Evolutionary conservation across 2,113 vertebrate species (phyloP).

Genomic region (Prionailurus bengalensis): DNA sequence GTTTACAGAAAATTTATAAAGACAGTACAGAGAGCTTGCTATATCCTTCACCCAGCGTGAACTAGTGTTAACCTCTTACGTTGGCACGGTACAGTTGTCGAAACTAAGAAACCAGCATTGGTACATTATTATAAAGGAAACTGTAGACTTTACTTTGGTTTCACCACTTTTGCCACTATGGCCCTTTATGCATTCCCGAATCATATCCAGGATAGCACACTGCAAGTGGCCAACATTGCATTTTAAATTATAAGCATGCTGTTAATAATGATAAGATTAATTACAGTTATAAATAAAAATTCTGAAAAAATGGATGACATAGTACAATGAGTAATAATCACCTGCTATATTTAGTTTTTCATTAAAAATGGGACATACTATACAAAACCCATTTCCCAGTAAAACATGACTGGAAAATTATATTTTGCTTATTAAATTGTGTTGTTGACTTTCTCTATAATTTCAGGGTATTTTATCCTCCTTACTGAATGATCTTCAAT

Average conservation of each 20-base stretch:
- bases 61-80: neutral
- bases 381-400: neutral
- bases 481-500: neutral
- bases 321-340: neutral
- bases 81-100: neutral
- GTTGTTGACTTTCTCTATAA: conserved; percentile 3
- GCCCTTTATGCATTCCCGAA: neutral
- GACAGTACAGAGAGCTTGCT: neutral
- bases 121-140: neutral
- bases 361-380: neutral
- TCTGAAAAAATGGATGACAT: neutral
- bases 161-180: neutral
- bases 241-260: neutral
- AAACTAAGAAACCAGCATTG: neutral
- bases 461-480: neutral
- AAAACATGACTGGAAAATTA: neutral
- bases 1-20: neutral
- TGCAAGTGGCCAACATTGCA: neutral
- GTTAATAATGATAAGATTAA: neutral
- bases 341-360: neutral
- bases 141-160: neutral
- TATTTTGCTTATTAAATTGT: conserved; percentile 26
- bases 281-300: neutral
- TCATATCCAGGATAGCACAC: neutral
- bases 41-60: neutral